phyloP scores from a whole-genome alignment of 2,113 vertebrate species.

The Ancistrus triradiatus region DNA sequence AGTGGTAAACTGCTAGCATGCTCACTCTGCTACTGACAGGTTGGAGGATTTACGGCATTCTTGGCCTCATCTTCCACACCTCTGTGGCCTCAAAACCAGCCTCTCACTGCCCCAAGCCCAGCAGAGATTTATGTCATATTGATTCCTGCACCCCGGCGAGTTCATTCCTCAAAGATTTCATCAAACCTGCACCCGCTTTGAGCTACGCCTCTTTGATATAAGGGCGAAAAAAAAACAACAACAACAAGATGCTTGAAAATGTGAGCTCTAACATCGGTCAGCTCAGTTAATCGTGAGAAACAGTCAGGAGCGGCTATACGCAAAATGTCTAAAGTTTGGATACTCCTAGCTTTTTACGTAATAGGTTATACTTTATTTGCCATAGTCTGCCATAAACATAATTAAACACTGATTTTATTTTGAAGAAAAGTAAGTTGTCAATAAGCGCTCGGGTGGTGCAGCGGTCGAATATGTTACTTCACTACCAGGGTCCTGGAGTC shows the following conservation, averaged over 20 bases:
- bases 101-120: constrained; percentile 48
- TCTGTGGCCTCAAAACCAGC: constrained; percentile 38
- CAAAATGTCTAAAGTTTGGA: too few species aligned
- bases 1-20: constrained; percentile 46
- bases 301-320: neutral
- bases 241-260: constrained; percentile 6
- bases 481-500: too few species aligned
- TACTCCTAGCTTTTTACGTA: too few species aligned
- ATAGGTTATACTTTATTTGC: too few species aligned
- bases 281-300: constrained; percentile 1
- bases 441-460: too few species aligned
- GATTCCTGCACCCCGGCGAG: constrained; percentile 61
- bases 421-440: too few species aligned
- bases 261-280: neutral
- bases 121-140: constrained; percentile 68
- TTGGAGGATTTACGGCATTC: constrained; percentile 53
- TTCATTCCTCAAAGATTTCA: constrained; percentile 68
- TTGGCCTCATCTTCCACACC: constrained; percentile 40
- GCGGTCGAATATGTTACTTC: too few species aligned
- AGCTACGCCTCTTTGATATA: constrained; percentile 36
- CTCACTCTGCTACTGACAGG: constrained; percentile 36
- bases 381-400: too few species aligned
- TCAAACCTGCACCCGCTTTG: constrained; percentile 55
- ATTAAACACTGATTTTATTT: too few species aligned
- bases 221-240: too few species aligned